These are phyloP conservation scores for Gouania willdenowi DNA, from an alignment of 2,797 vertebrate species.

Conservation along the genomic window DNA sequence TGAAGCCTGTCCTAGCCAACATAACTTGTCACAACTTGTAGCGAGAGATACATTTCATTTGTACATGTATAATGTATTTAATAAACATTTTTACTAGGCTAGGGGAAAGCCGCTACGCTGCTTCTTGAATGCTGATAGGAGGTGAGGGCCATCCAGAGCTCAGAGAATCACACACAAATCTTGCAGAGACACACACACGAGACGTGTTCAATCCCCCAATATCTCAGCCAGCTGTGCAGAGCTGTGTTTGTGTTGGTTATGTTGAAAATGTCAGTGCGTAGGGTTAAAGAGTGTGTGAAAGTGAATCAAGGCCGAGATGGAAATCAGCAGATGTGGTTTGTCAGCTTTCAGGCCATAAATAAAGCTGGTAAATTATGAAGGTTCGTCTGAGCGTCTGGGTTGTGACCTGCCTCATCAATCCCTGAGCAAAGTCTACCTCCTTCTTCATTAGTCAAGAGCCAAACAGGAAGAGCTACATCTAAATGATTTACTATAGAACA, in stretches of 20 bases:
- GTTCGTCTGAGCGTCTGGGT: conserved; percentile 21
- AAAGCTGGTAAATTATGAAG: conserved; percentile 41
- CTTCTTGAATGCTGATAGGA: no score
- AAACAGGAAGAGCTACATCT: conserved; percentile 57
- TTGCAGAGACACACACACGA: neutral
- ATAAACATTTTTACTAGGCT: no score
- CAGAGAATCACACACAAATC: neutral
- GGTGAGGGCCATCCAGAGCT: no score
- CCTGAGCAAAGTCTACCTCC: conserved; percentile 14
- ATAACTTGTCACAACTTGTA: no score
- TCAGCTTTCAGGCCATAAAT: conserved; percentile 32
- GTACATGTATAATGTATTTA: no score
- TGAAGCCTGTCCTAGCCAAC: no score
- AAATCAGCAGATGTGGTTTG: conserved; percentile 26
- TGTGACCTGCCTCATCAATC: conserved; percentile 37
- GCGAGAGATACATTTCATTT: no score
- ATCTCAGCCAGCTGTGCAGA: neutral
- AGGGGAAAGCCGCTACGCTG: no score
- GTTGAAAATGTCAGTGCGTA: neutral
- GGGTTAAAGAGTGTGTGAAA: conserved; percentile 3
- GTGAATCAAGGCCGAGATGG: conserved; percentile 9
- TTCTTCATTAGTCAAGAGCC: conserved; percentile 30
- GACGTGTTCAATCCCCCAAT: neutral
- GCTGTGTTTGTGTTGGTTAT: neutral
- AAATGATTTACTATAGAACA: conserved; percentile 48